Conservation (phyloP, 2,797 vertebrate species). For the Poecilia picta region DNA sequence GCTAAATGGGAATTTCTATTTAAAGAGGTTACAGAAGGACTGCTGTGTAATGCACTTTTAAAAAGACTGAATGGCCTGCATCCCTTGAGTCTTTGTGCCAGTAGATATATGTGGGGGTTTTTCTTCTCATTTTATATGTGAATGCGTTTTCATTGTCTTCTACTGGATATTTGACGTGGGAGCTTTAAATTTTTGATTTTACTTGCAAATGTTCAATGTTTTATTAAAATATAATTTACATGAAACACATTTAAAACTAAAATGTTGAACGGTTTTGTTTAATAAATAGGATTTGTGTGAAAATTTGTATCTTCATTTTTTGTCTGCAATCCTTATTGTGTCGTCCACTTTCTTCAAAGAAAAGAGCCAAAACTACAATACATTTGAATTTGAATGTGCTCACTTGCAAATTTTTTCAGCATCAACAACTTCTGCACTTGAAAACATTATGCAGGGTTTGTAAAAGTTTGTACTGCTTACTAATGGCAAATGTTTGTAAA, state of each 20-base stretch:
- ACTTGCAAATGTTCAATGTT: conserved; percentile 42
- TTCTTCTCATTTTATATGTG: conserved; percentile 34
- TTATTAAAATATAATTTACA: conserved; percentile 48
- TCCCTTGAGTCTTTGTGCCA: conserved; percentile 58
- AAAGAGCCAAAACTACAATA: neutral
- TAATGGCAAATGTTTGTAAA: neutral
- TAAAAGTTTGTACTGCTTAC: neutral
- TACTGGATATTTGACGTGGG: conserved; percentile 36
- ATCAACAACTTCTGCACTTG: neutral
- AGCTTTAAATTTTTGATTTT: conserved; percentile 17
- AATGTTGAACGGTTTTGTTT: conserved; percentile 29
- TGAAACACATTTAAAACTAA: conserved; percentile 57
- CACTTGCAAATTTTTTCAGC: neutral
- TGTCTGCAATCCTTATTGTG: neutral
- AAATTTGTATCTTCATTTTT: conserved; percentile 10
- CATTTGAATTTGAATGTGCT: too few species aligned
- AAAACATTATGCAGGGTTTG: neutral
- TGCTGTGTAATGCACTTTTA: conserved; percentile 65
- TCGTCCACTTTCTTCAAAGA: neutral
- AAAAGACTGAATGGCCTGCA: conserved; percentile 50
- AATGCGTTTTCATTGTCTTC: conserved; percentile 43
- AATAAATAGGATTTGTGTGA: conserved; percentile 68
- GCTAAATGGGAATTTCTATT: conserved; percentile 39
- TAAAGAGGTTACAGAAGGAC: conserved; percentile 39
- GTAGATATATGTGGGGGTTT: conserved; percentile 41